Percentiles rank a stretch among this genome's conserved stretches.
Conservation (phyloP, 2,888 invertebrate genomes). For the Sinopyrophorus schimmeli region DNA sequence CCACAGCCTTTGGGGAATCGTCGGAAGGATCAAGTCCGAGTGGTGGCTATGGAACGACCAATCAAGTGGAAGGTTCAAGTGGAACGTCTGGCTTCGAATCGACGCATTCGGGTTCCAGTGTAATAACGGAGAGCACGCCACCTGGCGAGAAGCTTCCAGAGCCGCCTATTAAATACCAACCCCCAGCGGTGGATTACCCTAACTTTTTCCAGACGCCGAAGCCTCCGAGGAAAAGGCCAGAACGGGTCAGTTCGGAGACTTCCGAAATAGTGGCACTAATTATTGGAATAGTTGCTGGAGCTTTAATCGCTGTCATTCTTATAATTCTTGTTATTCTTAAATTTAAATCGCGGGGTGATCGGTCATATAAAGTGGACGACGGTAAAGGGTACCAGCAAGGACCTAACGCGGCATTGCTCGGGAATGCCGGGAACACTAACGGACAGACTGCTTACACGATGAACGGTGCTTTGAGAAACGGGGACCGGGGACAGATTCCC, state of each 20-base stretch:
- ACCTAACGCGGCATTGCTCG: slow-evolving; percentile 76
- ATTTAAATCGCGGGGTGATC: slow-evolving; percentile 82
- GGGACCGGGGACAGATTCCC: slow-evolving; percentile 49
- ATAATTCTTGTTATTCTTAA: slow-evolving; percentile 89
- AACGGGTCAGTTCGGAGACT: slow-evolving; percentile 68
- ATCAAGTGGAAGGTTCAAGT: slow-evolving; percentile 29
- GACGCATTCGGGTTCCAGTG: slow-evolving; percentile 15
- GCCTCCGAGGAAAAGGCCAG: slow-evolving; percentile 50
- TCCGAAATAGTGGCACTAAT: slow-evolving; percentile 77
- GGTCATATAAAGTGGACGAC: slow-evolving; percentile 92
- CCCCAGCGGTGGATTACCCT: slow-evolving; percentile 49
- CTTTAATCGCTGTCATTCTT: slow-evolving; percentile 86
- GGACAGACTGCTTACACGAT: slow-evolving; percentile 58
- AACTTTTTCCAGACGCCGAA: slow-evolving; percentile 50
- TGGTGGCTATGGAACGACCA: slow-evolving; percentile 29
- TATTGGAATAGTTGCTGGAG: slow-evolving; percentile 88
- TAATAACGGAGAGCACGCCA: slow-evolving; percentile 21
- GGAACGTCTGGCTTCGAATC: slow-evolving; percentile 17
- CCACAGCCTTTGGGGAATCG: slow-evolving; percentile 14
- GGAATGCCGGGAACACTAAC: slow-evolving; percentile 58
- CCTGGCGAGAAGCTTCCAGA: slow-evolving; percentile 39
- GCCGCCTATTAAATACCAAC: slow-evolving; percentile 40
- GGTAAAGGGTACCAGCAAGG: slow-evolving; percentile 76
- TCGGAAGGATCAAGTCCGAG: slow-evolving; percentile 23
- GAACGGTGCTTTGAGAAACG: slow-evolving; percentile 59